Base-by-base conservation (phyloP, 2,113 vertebrate genomes). In the Dascyllus trimaculatus region DNA sequence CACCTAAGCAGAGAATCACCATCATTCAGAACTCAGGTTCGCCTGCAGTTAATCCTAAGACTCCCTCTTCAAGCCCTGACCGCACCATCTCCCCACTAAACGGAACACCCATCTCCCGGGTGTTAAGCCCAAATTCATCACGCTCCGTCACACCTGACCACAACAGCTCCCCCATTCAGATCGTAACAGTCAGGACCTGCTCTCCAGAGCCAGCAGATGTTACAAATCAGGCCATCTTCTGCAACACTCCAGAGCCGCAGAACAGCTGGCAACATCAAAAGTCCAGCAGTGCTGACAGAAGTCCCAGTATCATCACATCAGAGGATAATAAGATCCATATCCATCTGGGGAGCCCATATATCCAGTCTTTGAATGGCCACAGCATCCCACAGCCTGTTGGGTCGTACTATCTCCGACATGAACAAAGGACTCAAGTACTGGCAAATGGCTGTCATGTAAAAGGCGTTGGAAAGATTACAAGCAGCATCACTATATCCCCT, bases 321-420 rank as follows among this genome's bases (percentile, higher is more conserved):
- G 98, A 99, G 80, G 98, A 99, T 93, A 99, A 97, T 91, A 99
- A 99, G 96, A 98, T 99, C 91, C 97, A 98, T 76, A 99, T 99
- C 91, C 97, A 98, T 81, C 95, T 99, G 90, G 98, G 98, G 89
- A 97, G 92, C 81, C 95, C 97, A 66, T 98, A 96, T 2, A 84
- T 96, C 86, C 97, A 97, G 88, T 84, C 95, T 81, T 89, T 96
- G 81, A 94, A 94, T 66, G 94, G 92, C 73, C 86, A 91, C 48
- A 58, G 85, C 58, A 75, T 93, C 24, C n/a, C 93, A 53, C 96
- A 96, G 90, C 88, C 96, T 66, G 80, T 85, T 74, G 96, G 94
- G 72, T 93, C 96, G 15, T 94, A 88, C 83, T 96, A 95, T 45
- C 81, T 94, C 5, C 90, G 93, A 70, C 96, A 97, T 84, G 97